phyloP scores from a whole-genome alignment of 2,888 invertebrate species.

The Stomorhina lunata region DNA sequence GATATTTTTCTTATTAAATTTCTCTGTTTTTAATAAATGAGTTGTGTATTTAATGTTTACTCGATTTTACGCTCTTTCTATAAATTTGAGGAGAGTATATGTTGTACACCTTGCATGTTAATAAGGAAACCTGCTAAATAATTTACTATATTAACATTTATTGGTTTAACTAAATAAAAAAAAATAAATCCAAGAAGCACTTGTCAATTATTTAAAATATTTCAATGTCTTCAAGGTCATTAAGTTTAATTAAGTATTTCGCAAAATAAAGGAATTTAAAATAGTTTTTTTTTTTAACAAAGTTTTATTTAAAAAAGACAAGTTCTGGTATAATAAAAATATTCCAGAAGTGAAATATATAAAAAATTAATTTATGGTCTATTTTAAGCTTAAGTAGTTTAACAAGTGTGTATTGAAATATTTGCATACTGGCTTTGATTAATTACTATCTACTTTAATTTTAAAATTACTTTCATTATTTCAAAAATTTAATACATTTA shows the following conservation, averaged over 20 bases:
- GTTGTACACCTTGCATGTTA: constrained; percentile 27
- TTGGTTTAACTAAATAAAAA: not conserved
- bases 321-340: too few species aligned
- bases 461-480: too few species aligned
- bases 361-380: too few species aligned
- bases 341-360: too few species aligned
- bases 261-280: not conserved
- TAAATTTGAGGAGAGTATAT: not conserved
- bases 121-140: not conserved
- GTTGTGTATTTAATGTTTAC: not conserved
- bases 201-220: constrained; percentile 21
- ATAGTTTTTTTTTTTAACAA: not conserved
- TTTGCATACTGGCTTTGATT: constrained; percentile 2
- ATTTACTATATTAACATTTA: not conserved
- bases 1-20: not conserved
- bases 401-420: not conserved
- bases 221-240: constrained; percentile 14
- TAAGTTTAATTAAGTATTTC: not conserved
- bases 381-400: too few species aligned
- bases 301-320: not conserved
- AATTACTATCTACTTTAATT: not conserved
- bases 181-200: constrained; percentile 2
- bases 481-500: too few species aligned
- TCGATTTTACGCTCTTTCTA: not conserved
- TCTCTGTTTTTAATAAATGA: not conserved